Base-by-base conservation (phyloP, 2,888 invertebrate genomes). In the Arctia plantaginis region DNA sequence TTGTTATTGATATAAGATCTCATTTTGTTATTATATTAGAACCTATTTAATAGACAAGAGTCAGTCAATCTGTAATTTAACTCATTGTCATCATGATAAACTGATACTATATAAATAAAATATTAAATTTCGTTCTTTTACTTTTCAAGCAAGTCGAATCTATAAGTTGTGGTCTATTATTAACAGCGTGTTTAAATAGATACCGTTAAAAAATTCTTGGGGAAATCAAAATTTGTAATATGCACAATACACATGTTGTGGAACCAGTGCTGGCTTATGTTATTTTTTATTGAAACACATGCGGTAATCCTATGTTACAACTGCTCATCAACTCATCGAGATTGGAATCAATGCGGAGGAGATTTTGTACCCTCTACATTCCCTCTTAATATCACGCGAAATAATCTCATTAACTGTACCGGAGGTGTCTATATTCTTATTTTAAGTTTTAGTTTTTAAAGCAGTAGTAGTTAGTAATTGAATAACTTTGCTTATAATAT, bases 331-430 rank as follows among this genome's bases (percentile, higher is more conserved):
- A 91, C 91, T 7, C 90, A 92, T 66, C 82, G 78, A 1, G 88
- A 89, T n/a, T 86, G 85, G 84, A 84, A 75, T 39, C 85, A 79
- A 23, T 95, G 95, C 75, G 93, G 88, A 6, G 94, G 94, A 71
- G 90, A 87, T 69, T 93, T 93, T 74, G 85, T 86, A 35, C 83
- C 86, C 3, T 85, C 90, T 3, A 68, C 79, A 3, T 66, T 85
- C 35, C 64, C 80, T 27, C 92, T 93, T 77, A 92, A 93, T 79
- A 87, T 76, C 72, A 91, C 89, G 69, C 84, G 88, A 59, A 73
- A 78, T n/a, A 86, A 86, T 70, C 81, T 94, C 27, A 85, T 90
- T 47, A 94, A 93, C 77, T 95, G 95, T 75, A 88, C 91, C 74
- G 91, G 86, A 93, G 94, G 94, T 95, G 47, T 66, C 39, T 44